A percentile compares a stretch with the other conserved stretches of the same genome.
Conservation (phyloP, 1,140 invertebrate species). For the Aphelenchoides fujianensis region DNA sequence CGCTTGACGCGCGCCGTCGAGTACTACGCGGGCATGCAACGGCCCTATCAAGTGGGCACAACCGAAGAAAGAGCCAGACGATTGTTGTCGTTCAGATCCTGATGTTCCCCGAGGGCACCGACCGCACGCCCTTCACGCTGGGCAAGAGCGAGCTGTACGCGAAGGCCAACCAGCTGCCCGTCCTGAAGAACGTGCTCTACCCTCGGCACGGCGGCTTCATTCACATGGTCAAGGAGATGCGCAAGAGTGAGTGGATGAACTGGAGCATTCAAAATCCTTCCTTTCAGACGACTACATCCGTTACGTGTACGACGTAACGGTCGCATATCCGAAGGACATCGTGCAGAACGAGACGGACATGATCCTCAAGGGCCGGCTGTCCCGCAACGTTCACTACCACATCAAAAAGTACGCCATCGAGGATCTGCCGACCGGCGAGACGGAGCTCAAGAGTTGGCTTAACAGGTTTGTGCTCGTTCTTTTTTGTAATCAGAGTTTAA, state of each 20-base stretch:
- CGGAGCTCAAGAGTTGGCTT: constrained; percentile 51
- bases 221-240: constrained; percentile 59
- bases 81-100: constrained; percentile 70
- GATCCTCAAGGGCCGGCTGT: constrained; percentile 49
- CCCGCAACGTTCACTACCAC: constrained; percentile 57
- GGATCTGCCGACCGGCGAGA: constrained; percentile 47
- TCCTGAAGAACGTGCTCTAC: constrained; percentile 57
- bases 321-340: constrained; percentile 73
- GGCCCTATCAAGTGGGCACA: constrained; percentile 65
- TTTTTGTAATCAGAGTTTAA: too few species aligned
- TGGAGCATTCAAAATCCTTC: too few species aligned
- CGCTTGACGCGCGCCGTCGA: constrained; percentile 63
- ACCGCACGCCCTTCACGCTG: constrained; percentile 70
- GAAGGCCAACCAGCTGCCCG: constrained; percentile 49
- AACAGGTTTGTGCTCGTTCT: constrained; percentile 52
- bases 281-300: constrained; percentile 68
- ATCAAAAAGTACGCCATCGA: constrained; percentile 43
- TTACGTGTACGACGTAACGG: constrained; percentile 76
- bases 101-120: constrained; percentile 84
- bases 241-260: constrained; percentile 52
- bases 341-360: constrained; percentile 56
- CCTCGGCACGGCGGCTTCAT: constrained; percentile 59
- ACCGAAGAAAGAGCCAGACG: too few species aligned
- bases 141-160: constrained; percentile 53
- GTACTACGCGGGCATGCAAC: constrained; percentile 71